These are phyloP conservation scores for Phocides pigmalion DNA, from an alignment of 1,140 invertebrate genomes.

Conservation along the genomic window DNA sequence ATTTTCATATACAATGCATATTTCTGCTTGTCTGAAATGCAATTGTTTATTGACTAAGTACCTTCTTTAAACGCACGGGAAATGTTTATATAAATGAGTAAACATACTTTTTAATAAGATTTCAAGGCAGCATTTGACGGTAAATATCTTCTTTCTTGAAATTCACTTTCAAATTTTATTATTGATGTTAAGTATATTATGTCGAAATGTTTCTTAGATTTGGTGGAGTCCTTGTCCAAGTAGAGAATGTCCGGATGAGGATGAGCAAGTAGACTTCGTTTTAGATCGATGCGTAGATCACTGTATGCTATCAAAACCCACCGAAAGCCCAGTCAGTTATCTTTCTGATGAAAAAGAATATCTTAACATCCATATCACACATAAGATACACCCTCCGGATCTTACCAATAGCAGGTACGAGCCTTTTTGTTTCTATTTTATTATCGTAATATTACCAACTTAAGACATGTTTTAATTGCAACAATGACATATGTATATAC, in stretches of 20 bases:
- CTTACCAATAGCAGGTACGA: conserved; percentile 62
- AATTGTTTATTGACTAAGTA: too few relatives aligned
- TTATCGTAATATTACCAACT: neutral
- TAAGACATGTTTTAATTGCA: neutral
- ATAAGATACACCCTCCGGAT: conserved; percentile 76
- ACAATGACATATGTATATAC: neutral
- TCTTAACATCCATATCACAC: conserved; percentile 79
- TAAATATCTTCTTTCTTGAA: too few relatives aligned
- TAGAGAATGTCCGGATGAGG: conserved; percentile 89
- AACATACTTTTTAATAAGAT: too few relatives aligned
- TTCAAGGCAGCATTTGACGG: too few relatives aligned
- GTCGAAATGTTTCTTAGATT: conserved; percentile 76
- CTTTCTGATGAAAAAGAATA: conserved; percentile 81
- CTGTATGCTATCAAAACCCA: conserved; percentile 84
- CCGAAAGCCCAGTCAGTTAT: conserved; percentile 62
- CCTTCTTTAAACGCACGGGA: too few relatives aligned
- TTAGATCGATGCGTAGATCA: conserved; percentile 88
- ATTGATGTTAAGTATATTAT: neutral
- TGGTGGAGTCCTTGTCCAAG: conserved; percentile 92
- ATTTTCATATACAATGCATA: neutral
- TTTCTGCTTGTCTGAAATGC: neutral
- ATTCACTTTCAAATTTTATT: too few relatives aligned
- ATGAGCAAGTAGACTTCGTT: conserved; percentile 87
- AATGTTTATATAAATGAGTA: too few relatives aligned
- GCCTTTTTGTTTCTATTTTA: neutral